Evolutionary conservation across 2,888 invertebrate genomes (phyloP).

Genomic region (Julus scandinavius): DNA sequence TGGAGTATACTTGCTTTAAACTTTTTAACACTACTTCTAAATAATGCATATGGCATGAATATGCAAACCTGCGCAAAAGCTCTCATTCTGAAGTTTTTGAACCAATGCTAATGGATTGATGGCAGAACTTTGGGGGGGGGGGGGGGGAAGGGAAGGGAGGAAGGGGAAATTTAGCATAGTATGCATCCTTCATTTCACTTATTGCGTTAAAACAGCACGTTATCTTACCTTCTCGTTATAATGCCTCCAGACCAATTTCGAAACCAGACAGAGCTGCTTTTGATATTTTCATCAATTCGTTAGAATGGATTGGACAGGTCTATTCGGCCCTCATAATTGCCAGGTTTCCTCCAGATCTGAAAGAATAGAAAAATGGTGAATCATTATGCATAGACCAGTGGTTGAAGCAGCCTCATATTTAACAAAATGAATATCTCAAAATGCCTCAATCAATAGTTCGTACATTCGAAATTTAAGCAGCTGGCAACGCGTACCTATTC

Average conservation of each 20-base stretch:
- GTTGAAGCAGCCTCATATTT: conserved; percentile 34
- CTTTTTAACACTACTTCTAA: too few species aligned
- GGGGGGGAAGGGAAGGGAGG: too few species aligned
- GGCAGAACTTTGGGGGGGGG: too few species aligned
- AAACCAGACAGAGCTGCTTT: neutral
- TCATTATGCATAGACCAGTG: conserved; percentile 9
- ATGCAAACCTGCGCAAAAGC: too few species aligned
- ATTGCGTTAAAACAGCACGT: neutral
- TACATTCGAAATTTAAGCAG: conserved; percentile 6
- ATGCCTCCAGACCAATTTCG: neutral
- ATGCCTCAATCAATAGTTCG: conserved; percentile 25
- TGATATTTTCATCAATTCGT: neutral
- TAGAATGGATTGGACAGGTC: neutral
- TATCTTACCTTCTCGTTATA: neutral
- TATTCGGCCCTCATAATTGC: neutral
- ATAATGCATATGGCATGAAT: too few species aligned
- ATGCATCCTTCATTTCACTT: neutral
- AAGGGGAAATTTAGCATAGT: neutral
- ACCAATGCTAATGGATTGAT: too few species aligned
- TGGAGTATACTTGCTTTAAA: too few species aligned
- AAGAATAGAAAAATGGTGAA: neutral
- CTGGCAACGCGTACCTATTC: neutral
- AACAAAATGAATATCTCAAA: conserved; percentile 31
- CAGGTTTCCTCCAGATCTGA: neutral
- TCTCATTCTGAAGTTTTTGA: too few species aligned